A percentile compares a stretch with the other conserved stretches of the same genome.
These are phyloP conservation scores for Henricia sp. DNA, from an alignment of 53 echinoderm and acorn worm species.

Conservation along the genomic window DNA sequence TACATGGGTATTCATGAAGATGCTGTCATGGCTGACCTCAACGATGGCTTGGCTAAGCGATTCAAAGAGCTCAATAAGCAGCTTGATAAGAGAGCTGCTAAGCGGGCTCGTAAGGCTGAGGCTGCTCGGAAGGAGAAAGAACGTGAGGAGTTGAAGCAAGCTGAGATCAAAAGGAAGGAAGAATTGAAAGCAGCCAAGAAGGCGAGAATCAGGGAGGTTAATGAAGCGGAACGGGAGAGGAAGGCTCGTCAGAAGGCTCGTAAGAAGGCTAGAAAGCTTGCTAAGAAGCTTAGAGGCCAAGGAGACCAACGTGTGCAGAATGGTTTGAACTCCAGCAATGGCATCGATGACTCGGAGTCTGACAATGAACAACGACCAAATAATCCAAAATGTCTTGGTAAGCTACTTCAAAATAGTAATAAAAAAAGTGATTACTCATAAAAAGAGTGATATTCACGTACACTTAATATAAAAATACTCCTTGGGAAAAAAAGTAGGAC, in stretches of 20 bases:
- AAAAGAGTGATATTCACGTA: background rate
- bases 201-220: background rate
- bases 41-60: background rate
- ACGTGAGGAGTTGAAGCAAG: conserved; percentile 62
- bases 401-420: background rate
- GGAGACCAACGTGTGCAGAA: background rate
- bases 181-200: background rate
- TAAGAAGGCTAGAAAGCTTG: background rate
- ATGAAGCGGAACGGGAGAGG: conserved; percentile 13
- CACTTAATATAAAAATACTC: too few relatives aligned
- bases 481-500: too few relatives aligned
- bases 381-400: too few relatives aligned
- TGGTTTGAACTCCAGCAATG: background rate
- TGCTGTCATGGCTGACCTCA: background rate
- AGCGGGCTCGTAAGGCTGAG: conserved; percentile 58
- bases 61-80: conserved; percentile 4
- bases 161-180: conserved; percentile 31
- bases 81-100: conserved; percentile 60
- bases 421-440: background rate
- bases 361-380: background rate
- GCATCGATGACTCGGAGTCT: background rate
- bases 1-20: background rate
- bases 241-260: background rate
- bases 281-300: background rate
- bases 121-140: conserved; percentile 76